Base-by-base conservation (phyloP, 1,140 invertebrate genomes). In the Dreissena polymorpha region DNA sequence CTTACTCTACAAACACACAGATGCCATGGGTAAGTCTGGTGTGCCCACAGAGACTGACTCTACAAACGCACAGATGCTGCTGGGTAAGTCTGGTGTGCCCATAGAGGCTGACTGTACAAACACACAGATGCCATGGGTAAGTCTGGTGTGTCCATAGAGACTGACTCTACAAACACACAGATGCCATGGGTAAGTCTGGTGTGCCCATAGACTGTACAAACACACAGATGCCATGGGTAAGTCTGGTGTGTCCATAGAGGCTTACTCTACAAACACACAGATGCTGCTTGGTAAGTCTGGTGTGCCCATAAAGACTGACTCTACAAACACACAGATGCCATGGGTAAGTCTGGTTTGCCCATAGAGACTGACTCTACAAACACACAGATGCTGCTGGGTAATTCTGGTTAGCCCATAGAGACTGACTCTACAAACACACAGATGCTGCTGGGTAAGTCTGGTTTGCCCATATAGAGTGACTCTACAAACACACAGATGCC, bases 401-500 rank as follows among this genome's bases (percentile, higher is more conserved):
- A 91, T 87, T 89, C 60, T 12, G 16, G 8, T 63, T 2, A 5
- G 18, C 39, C 39, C n/a, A 96, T 96, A 50, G 97, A 98, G 93
- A 95, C 95, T 0, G 97, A 98, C 94, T 95, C 97, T 2, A 94
- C 95, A 78, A 98, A 98, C 92, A 97, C 97, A 8, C 97, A 98
- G 88, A 97, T 98, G 96, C 93, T 98, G 25, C 93, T 98, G 57
- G 97, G 96, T 96, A 92, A 91, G 88, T 89, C 60, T 12, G 16
- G 8, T 63, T 8, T 98, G 23, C 95, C 97, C 94, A 96, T 96
- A 50, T 97, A 98, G 93, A 95, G 95, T 0, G 97, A 98, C 94
- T 95, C 97, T 2, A 94, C 95, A 78, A 98, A 98, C 92, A 97
- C 97, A 8, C 97, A 98, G 88, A 97, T 98, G 96, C 93, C 98